These are phyloP conservation scores for Cataglyphis livida DNA, from an alignment of 2,888 invertebrate genomes.

Conservation along the genomic window DNA sequence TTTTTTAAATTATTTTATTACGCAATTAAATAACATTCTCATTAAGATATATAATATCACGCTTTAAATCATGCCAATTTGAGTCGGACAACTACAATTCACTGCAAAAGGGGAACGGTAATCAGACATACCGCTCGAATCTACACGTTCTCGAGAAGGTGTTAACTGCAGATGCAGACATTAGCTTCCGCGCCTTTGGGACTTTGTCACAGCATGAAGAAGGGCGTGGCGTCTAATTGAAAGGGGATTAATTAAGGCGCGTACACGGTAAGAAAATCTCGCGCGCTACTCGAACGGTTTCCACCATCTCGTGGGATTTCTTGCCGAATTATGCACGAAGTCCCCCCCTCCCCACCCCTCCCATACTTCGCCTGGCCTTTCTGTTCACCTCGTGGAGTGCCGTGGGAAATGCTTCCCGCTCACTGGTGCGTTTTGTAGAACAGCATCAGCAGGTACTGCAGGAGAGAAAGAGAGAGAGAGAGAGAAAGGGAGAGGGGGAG, in stretches of 20 bases:
- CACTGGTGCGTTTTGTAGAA: neutral
- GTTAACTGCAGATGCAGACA: constrained; percentile 60
- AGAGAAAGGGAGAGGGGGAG: neutral
- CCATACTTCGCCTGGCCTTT: constrained; percentile 10
- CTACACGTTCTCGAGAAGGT: constrained; percentile 55
- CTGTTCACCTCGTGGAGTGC: constrained; percentile 26
- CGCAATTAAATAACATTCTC: neutral
- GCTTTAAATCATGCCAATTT: neutral
- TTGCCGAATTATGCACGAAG: constrained; percentile 71
- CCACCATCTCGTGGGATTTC: constrained; percentile 59
- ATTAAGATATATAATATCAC: neutral
- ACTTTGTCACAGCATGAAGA: constrained; percentile 56
- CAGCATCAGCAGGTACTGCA: constrained; percentile 18
- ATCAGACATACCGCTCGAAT: constrained; percentile 58
- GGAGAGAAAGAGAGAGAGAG: neutral
- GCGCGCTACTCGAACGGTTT: constrained; percentile 64
- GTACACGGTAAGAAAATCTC: constrained; percentile 71
- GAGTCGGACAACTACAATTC: neutral
- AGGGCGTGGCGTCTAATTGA: constrained; percentile 74
- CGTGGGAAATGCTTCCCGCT: constrained; percentile 58
- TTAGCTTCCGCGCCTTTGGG: constrained; percentile 65
- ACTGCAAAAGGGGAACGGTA: constrained; percentile 49
- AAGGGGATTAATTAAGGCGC: constrained; percentile 75
- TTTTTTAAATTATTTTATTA: neutral
- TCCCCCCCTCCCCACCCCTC: neutral